Evolutionary conservation across 2,113 vertebrate species (phyloP).

Genomic region (Furnarius figulus): DNA sequence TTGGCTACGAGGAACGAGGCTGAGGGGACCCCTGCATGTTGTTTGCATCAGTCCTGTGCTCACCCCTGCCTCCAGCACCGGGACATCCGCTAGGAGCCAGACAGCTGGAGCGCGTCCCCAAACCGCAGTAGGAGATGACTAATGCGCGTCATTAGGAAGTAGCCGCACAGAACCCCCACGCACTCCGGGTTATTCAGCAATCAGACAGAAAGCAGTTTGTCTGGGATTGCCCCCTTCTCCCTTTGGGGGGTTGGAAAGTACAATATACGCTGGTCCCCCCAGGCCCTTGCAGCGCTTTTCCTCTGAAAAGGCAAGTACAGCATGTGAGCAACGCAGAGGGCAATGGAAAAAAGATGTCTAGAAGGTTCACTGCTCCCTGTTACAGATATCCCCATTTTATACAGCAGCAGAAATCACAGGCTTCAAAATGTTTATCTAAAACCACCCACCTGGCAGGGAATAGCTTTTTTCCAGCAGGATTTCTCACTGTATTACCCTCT

Average conservation of each 20-base stretch:
- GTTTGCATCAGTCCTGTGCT: constrained; percentile 4
- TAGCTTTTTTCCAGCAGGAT: neutral
- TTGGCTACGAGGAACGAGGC: neutral
- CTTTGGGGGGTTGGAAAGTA: neutral
- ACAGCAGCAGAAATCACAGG: neutral
- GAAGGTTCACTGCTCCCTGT: neutral
- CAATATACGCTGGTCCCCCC: fast-evolving
- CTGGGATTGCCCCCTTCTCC: constrained; percentile 6
- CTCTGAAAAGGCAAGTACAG: neutral
- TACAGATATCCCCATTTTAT: neutral
- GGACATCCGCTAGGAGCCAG: neutral
- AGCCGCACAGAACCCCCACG: constrained; percentile 38
- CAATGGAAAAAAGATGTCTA: too few relatives aligned
- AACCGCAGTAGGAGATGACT: constrained; percentile 52
- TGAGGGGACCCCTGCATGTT: neutral
- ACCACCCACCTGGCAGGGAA: neutral
- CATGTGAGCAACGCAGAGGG: neutral
- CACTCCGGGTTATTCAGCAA: neutral
- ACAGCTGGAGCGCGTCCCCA: neutral
- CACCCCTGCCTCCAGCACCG: neutral
- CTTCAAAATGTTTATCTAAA: neutral
- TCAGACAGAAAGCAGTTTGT: neutral
- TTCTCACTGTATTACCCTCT: neutral
- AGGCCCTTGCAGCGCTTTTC: neutral
- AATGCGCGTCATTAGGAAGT: constrained; percentile 20